Percentiles rank a stretch among this genome's conserved stretches.
phyloP scores from a whole-genome alignment of 2,888 invertebrate species.

The Plagiodera versicolora region DNA sequence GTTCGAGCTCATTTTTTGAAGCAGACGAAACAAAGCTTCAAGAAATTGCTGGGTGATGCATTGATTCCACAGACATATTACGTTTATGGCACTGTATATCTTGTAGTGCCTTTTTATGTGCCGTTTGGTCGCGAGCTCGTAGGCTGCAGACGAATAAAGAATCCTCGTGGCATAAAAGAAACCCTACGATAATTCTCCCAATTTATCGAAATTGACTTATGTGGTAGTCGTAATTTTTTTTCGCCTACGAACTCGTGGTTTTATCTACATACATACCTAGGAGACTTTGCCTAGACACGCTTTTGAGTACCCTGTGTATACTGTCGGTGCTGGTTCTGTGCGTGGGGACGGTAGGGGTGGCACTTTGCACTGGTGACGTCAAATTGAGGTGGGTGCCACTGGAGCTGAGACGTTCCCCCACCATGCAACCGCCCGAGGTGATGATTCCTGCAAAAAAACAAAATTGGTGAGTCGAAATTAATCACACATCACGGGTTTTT shows the following conservation, averaged over 20 bases:
- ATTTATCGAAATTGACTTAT: not conserved
- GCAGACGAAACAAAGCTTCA: no score
- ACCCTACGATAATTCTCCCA: not conserved
- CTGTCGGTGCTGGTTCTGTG: conserved; percentile 57
- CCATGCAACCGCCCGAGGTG: conserved; percentile 55
- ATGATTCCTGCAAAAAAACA: conserved; percentile 51
- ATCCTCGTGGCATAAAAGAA: not conserved
- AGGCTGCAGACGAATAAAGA: not conserved
- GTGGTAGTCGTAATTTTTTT: conserved; percentile 7
- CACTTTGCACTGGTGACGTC: conserved; percentile 54
- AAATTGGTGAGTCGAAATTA: no score
- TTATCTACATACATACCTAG: no score
- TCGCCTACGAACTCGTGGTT: no score
- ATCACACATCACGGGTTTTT: no score
- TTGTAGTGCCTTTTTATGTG: no score
- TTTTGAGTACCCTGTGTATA: conserved; percentile 56
- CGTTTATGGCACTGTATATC: no score
- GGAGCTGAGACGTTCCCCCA: conserved; percentile 60
- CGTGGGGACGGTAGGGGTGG: conserved; percentile 35
- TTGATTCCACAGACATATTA: no score
- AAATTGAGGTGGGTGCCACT: conserved; percentile 59
- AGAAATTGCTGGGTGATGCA: no score
- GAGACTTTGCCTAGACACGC: conserved; percentile 65
- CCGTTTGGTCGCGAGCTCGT: not conserved
- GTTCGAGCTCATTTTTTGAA: no score